Conservation (phyloP, 2,888 invertebrate species). For the Augiades crinisus region DNA sequence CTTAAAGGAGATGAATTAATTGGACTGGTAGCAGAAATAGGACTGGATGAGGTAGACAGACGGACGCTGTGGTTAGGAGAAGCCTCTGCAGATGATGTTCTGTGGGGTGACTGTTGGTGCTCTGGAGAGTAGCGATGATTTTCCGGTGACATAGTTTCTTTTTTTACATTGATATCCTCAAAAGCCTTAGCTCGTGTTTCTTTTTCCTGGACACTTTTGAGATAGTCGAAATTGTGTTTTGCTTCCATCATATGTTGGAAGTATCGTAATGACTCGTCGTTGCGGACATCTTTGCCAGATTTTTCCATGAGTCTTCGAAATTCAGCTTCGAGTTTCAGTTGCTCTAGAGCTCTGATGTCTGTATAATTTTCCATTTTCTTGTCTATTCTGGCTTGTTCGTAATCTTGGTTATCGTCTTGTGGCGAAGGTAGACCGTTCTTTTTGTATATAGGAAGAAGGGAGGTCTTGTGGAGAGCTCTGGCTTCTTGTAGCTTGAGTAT, state of each 20-base stretch:
- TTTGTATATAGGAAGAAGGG: constrained; percentile 74
- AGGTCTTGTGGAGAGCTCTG: constrained; percentile 84
- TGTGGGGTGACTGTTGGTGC: constrained; percentile 52
- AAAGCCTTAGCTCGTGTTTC: constrained; percentile 41
- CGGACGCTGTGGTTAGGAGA: constrained; percentile 66
- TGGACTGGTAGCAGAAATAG: constrained; percentile 79
- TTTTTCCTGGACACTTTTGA: constrained; percentile 68
- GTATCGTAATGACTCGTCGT: constrained; percentile 67
- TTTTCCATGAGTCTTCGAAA: constrained; percentile 81
- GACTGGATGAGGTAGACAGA: constrained; percentile 74
- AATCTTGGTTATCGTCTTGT: constrained; percentile 74
- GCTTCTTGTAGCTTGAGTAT: constrained; percentile 95
- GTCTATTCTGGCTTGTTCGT: constrained; percentile 45
- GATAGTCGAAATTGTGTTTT: constrained; percentile 65
- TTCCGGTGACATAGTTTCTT: constrained; percentile 44
- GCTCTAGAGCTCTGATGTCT: constrained; percentile 68
- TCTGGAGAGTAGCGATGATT: constrained; percentile 54
- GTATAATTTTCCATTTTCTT: constrained; percentile 52
- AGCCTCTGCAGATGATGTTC: constrained; percentile 60
- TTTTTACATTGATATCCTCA: constrained; percentile 52
- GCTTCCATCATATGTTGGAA: constrained; percentile 74
- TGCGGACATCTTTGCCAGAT: constrained; percentile 69
- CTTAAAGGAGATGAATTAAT: constrained; percentile 89
- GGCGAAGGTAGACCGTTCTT: constrained; percentile 75
- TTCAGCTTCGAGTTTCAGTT: constrained; percentile 81